These are phyloP conservation scores for Pteropus rufus DNA, from an alignment of 2,797 vertebrate genomes.

Conservation along the genomic window DNA sequence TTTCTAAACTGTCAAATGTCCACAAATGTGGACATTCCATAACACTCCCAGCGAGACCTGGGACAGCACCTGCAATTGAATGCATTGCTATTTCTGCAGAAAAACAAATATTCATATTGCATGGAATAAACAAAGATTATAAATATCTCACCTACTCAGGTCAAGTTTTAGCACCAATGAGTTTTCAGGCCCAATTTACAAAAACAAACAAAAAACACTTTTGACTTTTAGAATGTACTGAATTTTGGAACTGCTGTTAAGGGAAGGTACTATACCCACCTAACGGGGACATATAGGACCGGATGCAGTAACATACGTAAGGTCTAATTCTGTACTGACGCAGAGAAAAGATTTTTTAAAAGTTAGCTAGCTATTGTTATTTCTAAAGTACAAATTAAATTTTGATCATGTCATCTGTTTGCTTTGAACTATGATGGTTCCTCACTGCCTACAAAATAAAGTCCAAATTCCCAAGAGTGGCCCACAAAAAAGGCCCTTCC, in stretches of 20 bases:
- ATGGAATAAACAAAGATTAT: background rate
- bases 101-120: background rate
- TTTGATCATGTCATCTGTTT: background rate
- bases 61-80: background rate
- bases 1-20: background rate
- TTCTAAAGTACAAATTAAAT: slow-evolving; percentile 13
- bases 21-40: too few species aligned
- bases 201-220: background rate
- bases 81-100: background rate
- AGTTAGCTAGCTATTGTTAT: background rate
- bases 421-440: background rate
- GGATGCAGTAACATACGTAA: background rate
- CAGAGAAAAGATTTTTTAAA: background rate
- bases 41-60: background rate
- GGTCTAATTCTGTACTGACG: background rate
- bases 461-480: background rate
- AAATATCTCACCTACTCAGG: background rate
- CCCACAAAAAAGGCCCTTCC: background rate
- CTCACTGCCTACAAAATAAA: background rate
- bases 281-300: background rate
- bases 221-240: background rate
- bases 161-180: background rate
- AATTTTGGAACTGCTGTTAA: background rate
- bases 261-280: background rate
- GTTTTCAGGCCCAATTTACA: background rate